Conservation (phyloP, 2,888 invertebrate genomes). For the Eurytoma adleriae region DNA sequence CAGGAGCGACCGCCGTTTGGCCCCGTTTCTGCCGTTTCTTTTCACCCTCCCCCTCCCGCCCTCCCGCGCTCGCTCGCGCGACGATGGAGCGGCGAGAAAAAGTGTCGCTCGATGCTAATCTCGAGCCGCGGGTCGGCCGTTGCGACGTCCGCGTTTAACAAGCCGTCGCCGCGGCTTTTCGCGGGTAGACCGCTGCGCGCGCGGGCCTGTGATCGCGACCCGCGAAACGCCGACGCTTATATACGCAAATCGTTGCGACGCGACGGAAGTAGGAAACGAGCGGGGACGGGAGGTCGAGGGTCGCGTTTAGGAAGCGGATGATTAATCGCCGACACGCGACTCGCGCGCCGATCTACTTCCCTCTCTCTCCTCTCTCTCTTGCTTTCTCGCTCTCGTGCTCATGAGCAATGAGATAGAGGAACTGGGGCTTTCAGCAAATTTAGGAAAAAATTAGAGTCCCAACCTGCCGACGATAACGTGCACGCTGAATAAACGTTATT, state of each 20-base stretch:
- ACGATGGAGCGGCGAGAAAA: not conserved
- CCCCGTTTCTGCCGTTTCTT: not conserved
- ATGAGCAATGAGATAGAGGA: too few species aligned
- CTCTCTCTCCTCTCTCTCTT: not conserved
- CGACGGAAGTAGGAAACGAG: conserved; percentile 56
- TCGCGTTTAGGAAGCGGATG: conserved; percentile 49
- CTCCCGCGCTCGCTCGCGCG: conserved; percentile 8
- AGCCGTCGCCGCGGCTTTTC: too few species aligned
- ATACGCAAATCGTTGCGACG: conserved; percentile 53
- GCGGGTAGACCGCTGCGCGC: too few species aligned
- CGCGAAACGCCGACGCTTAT: not conserved
- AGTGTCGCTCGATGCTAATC: conserved; percentile 45
- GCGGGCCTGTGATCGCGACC: not conserved
- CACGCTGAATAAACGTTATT: not conserved
- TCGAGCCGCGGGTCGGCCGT: too few species aligned
- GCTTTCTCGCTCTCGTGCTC: not conserved
- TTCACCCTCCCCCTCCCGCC: not conserved
- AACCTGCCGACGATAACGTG: conserved; percentile 4
- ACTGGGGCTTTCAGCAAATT: conserved; percentile 8
- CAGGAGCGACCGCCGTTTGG: not conserved
- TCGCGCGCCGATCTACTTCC: conserved; percentile 15
- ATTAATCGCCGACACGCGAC: conserved; percentile 56
- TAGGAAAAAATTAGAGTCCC: not conserved
- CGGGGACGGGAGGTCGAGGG: conserved; percentile 30
- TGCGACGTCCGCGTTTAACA: too few species aligned